Evolutionary conservation across 2,888 invertebrate species (phyloP), one percentile per base, ranked within the genome.

Genomic region (Shargacucullia verbasci): DNA sequence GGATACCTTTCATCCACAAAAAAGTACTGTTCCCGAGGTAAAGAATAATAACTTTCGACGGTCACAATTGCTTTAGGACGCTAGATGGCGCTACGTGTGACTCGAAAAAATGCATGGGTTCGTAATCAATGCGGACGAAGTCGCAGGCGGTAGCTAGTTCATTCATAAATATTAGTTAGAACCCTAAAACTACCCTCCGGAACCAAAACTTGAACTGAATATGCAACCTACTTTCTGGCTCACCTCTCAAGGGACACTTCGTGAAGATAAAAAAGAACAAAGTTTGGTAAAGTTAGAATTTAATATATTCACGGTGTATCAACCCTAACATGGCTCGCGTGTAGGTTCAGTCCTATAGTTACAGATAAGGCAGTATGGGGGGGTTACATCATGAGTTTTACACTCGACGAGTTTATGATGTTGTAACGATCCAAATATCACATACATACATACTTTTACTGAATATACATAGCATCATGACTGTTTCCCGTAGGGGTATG

Each of bases 291-390:
- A 44, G 15, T 34, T 14, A 12, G 15, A 56, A 56, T 62, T 59
- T 67, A 48, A 70, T 59, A 56, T 62, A 71, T 66, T 66, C 72
- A 50, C 41, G 27, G 53, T 15, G 50, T 52, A 31, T 12, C 52
- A 46, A 47, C 50, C 62, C 44, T 41, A 12, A 37, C 11, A 11
- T 0, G 25, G 38, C 37, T 69, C 33, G 50, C 48, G 48, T 70
- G 58, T 59, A 45, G 34, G 20, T 34, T 48, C 35, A 40, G 25
- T 39, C 37, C 54, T 46, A 13, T 40, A 20, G 39, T 52, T 37
- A 39, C 27, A 47, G 69, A 69, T 69, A 69, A 58, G 38, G 54
- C 49, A n/a, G n/a, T 5, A 25, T 40, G 33, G 39, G 5, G 12
- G 44, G 47, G 43, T 59, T 50, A 29, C 20, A 5, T 49, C 34